phyloP scores from a whole-genome alignment of 30 jellyfish, hydroid and myxozoan species.

The Aurelia aurita complex sp. Pacific region DNA sequence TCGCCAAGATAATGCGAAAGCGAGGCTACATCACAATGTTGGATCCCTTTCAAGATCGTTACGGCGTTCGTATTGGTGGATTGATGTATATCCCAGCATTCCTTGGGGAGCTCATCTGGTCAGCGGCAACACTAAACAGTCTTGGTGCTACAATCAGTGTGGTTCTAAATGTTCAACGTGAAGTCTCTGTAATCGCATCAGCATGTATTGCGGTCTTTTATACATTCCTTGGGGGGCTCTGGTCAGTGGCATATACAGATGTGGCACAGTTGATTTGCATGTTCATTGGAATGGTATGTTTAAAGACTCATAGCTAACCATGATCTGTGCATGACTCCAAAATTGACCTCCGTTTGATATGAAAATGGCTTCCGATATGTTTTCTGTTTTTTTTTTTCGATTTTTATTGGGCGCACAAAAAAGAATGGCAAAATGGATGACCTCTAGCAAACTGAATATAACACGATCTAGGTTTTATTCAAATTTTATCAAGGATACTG shows the following conservation, averaged over 20 bases:
- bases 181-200: constrained; percentile 82
- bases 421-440: too few species aligned
- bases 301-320: too few species aligned
- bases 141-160: constrained; percentile 98
- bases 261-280: constrained; percentile 98
- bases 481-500: too few species aligned
- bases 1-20: constrained; percentile 97
- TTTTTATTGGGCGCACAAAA: too few species aligned
- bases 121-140: constrained; percentile 98
- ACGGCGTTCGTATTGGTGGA: constrained; percentile 96
- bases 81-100: constrained; percentile 98
- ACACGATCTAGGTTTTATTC: too few species aligned
- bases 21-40: constrained; percentile 97
- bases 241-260: constrained; percentile 99
- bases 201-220: constrained; percentile 98
- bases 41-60: constrained; percentile 98
- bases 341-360: too few species aligned
- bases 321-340: too few species aligned
- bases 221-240: constrained; percentile 98
- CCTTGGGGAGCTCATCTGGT: constrained; percentile 98
- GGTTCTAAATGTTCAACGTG: constrained; percentile 68
- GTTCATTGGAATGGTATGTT: constrained; percentile 98
- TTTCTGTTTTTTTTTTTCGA: too few species aligned
- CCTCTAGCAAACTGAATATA: too few species aligned
- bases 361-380: too few species aligned